Conservation (phyloP, 1,140 invertebrate genomes). For the Macrostomum lignano region DNA sequence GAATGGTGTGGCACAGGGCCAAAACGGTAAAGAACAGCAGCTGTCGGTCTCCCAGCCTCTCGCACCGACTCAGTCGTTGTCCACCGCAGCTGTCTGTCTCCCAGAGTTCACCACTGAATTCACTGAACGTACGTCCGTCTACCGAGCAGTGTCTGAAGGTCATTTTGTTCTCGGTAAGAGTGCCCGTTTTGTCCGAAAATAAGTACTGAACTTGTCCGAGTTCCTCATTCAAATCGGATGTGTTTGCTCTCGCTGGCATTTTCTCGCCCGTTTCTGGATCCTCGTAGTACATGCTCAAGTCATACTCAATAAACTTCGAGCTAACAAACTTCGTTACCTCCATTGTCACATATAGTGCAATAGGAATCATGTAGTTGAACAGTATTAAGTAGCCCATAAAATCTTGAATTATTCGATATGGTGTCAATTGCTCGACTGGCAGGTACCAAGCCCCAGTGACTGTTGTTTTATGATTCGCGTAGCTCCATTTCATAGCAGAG, state of each 20-base stretch:
- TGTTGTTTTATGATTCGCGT: too few relatives aligned
- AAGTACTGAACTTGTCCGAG: slow-evolving; percentile 46
- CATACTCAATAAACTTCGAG: slow-evolving; percentile 36
- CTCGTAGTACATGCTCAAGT: slow-evolving; percentile 38
- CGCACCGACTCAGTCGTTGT: too few relatives aligned
- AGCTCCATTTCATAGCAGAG: too few relatives aligned
- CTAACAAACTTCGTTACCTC: slow-evolving; percentile 42
- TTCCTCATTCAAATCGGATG: slow-evolving; percentile 33
- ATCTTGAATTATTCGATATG: too few relatives aligned
- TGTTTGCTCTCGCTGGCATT: slow-evolving; percentile 56
- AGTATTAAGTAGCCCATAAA: slow-evolving; percentile 33
- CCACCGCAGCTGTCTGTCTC: too few relatives aligned
- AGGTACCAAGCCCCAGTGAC: too few relatives aligned
- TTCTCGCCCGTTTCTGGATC: too few relatives aligned
- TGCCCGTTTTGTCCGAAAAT: slow-evolving; percentile 79
- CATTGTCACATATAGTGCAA: slow-evolving; percentile 40
- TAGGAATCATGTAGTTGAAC: slow-evolving; percentile 40
- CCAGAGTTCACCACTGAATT: too few relatives aligned
- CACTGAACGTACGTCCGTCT: slow-evolving; percentile 41
- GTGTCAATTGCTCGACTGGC: too few relatives aligned
- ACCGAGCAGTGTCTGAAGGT: slow-evolving; percentile 70
- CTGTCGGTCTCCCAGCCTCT: too few relatives aligned
- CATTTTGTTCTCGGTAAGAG: slow-evolving; percentile 86
- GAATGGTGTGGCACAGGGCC: too few relatives aligned
- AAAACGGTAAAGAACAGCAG: too few relatives aligned